Base-by-base conservation (phyloP, 2,113 vertebrate genomes). In the Microtus pennsylvanicus region DNA sequence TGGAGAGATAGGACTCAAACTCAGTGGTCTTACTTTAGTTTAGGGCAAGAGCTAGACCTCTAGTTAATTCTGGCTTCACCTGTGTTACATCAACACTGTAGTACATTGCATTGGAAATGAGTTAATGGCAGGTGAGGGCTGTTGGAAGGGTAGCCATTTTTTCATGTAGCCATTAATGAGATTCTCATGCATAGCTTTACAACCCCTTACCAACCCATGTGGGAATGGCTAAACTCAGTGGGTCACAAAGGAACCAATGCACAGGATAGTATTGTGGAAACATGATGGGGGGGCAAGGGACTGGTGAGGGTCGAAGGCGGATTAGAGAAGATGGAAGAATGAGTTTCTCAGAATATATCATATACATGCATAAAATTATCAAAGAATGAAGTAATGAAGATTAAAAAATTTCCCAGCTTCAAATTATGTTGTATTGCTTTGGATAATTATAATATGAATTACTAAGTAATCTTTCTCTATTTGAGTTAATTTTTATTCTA, bases 401-500 rank as follows among this genome's bases (percentile, higher is more conserved):
- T 76, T 1, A 28, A 75, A 74, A 75, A 26, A 42, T n/a, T 74
- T 38, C 55, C 72, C 24, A 78, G 19, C 1, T 38, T 89, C 77
- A 65, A 70, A 78, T 65, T 22, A 58, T 1, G 47, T 87, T 47
- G 14, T 0, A 67, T 87, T 90, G 87, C 63, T 70, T 95, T 91
- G 14, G 17, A 55, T 50, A 90, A 87, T 4, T 83, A n/a, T 17
- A 86, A n/a, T 82, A 91, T 55, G 88, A 30, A 81, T 91, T 91
- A 2, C 38, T 42, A 69, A 82, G 61, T 26, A 77, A 72, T 80
- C 13, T 61, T 89, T 90, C 24, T 55, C 16, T 83, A 58, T 24
- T 58, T 72, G 30, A 83, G 0, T 88, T 93, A 55, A 55, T 65
- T 96, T 85, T 93, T 83, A 55, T 35, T 86, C 90, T 30, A 86